Base-by-base conservation (phyloP, 1,140 invertebrate genomes). In the Drosophila burlai region DNA sequence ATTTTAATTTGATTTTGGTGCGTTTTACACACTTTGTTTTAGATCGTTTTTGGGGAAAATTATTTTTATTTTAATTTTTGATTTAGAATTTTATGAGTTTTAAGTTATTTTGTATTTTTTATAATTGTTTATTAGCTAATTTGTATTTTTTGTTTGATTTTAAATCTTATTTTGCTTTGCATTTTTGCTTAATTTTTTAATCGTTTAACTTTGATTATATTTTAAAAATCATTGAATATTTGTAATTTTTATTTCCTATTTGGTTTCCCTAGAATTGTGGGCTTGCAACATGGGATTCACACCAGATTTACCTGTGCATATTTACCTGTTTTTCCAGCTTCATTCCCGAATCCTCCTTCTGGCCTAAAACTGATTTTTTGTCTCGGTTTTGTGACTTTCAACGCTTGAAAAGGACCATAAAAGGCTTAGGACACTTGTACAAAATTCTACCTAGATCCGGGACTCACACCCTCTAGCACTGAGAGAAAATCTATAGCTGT, bases 301-400 rank as follows among this genome's bases (percentile, higher is more conserved):
- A 75, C 63, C 50, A 47, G 61, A 57, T 34, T 76, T 65, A 72
- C 68, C 58, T 61, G 36, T 57, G 29, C 11, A 87, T 83, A 83
- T 62, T 87, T 86, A 86, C 83, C 83, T 86, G 83, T 57, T 71
- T 38, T 38, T 26, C 54, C 52, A 58, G 65, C 42, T 59, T 49
- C 73, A 65, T 47, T 21, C 26, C 26, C 36, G 43, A 24, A 54
- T 29, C 61, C 40, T 47, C 43, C 38, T 49, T 24, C 24, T 63
- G 58, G 58, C 63, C 43, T 69, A 82, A 40, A 40, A 40, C 36
- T 45, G 43, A 55, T 47, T 46, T 58, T 29, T 57, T 66, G 5
- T 11, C 16, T n/a, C 9, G 40, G 29, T 62, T 81, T 73, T 84
- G 84, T 89, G 84, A 89, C 84, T 89, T 89, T 90, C 84, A 90